These are phyloP conservation scores for Microtus obscurus DNA, from an alignment of 2,797 vertebrate species.

Conservation along the genomic window DNA sequence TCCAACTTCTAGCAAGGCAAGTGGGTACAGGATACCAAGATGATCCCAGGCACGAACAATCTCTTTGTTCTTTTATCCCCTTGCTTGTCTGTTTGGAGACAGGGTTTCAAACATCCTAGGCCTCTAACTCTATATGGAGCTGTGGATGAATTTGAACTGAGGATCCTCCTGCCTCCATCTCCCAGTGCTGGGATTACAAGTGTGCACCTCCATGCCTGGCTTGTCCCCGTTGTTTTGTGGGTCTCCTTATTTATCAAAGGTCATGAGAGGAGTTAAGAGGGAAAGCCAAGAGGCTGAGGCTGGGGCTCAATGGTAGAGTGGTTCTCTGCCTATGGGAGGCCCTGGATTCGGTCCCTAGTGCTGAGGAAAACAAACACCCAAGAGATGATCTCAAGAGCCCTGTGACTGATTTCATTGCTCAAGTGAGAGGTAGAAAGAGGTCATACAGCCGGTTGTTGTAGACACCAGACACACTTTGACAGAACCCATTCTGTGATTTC, in stretches of 20 bases:
- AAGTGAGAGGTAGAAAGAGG: neutral
- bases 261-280: neutral
- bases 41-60: neutral
- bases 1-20: neutral
- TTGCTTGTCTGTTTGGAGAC: neutral
- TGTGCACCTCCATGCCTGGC: neutral
- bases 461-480: neutral
- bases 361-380: neutral
- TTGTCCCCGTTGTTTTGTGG: neutral
- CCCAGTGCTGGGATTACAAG: neutral
- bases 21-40: neutral
- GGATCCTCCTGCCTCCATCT: neutral
- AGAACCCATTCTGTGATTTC: neutral
- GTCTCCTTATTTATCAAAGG: slow-evolving; percentile 39
- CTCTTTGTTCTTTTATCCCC: slow-evolving; percentile 25
- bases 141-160: neutral
- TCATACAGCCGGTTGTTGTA: neutral
- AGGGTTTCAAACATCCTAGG: neutral
- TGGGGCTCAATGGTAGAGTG: neutral
- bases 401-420: neutral
- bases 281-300: neutral
- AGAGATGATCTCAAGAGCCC: slow-evolving; percentile 3
- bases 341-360: neutral
- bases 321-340: neutral
- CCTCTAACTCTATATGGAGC: neutral